These are phyloP conservation scores for Marmota monax DNA, from an alignment of 2,113 vertebrate species.

Conservation along the genomic window DNA sequence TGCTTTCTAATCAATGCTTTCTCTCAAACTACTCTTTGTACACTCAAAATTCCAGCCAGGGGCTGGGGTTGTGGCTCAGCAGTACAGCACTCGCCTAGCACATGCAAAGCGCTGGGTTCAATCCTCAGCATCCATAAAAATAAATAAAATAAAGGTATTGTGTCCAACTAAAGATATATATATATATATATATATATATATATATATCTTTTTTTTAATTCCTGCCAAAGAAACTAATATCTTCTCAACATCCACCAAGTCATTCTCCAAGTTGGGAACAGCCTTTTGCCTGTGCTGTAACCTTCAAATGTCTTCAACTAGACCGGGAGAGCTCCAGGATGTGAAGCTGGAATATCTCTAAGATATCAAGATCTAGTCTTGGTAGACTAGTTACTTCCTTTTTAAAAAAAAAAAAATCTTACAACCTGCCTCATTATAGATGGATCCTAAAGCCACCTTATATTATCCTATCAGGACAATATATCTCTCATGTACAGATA, in stretches of 20 bases:
- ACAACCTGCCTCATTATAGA: neutral
- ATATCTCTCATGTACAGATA: neutral
- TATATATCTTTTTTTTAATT: neutral
- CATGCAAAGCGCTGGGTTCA: too few relatives aligned
- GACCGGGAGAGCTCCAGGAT: neutral
- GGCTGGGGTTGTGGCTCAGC: too few relatives aligned
- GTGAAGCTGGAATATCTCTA: neutral
- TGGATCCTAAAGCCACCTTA: neutral
- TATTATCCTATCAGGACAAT: neutral
- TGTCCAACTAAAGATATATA: too few relatives aligned
- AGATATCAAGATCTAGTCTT: neutral
- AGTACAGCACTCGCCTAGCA: too few relatives aligned
- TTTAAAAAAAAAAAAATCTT: neutral
- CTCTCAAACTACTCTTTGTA: neutral
- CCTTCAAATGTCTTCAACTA: neutral
- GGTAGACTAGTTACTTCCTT: neutral
- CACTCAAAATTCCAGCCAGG: neutral
- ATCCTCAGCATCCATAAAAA: too few relatives aligned
- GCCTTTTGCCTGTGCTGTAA: neutral
- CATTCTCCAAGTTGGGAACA: neutral
- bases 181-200: too few relatives aligned
- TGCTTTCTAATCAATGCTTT: neutral
- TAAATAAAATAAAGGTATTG: too few relatives aligned
- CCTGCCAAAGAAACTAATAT: neutral
- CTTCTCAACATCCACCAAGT: neutral